Evolutionary conservation across 2,888 invertebrate species (phyloP), one percentile per base, ranked within the genome.

Genomic region (Fragum fragum): DNA sequence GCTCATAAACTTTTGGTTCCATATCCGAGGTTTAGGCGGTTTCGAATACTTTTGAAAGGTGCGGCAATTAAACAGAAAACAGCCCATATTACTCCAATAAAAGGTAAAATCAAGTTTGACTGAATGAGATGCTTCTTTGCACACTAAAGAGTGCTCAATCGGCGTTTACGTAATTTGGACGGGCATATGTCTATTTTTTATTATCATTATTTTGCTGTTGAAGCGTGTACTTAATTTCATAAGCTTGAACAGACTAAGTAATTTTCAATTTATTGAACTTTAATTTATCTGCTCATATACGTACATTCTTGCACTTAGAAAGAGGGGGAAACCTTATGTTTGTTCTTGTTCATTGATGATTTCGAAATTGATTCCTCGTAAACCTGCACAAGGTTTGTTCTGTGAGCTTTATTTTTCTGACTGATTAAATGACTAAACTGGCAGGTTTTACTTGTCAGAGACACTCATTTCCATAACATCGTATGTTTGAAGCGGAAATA

Each of bases 391-490:
- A 47, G 5, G 14, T 47, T 3, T 47, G n/a, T 14, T 5, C 7
- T 47, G 47, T 3, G 14, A 57, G 26, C 26, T 28, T 57, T 57
- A 1, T 57, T 26, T n/a, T 61, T 32, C 29, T 61, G 32, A 14
- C 32, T 29, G 32, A 61, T 61, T 32, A 61, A 32, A 61, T 32
- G 3, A 1, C 29, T n/a, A 61, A 61, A 32, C n/a, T 32, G 32
- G 66, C 66, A 66, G 66, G 42, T 66, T 66, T 66, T 42, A 18
- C 66, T 66, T n/a, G 66, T 66, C 42, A 66, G 5, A 5, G 23
- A n/a, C 14, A 7, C 42, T 66, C 6, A 66, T 66, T 42, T 66
- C 66, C 42, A 66, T 66, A 66, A n/a, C 21, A 47, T 42, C 42
- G n/a, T 14, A 42, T 23, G 66, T 42, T 23, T 66, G 36, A 42